Evolutionary conservation across 1,140 invertebrate species (phyloP).

Genomic region (Adelges cooleyi): DNA sequence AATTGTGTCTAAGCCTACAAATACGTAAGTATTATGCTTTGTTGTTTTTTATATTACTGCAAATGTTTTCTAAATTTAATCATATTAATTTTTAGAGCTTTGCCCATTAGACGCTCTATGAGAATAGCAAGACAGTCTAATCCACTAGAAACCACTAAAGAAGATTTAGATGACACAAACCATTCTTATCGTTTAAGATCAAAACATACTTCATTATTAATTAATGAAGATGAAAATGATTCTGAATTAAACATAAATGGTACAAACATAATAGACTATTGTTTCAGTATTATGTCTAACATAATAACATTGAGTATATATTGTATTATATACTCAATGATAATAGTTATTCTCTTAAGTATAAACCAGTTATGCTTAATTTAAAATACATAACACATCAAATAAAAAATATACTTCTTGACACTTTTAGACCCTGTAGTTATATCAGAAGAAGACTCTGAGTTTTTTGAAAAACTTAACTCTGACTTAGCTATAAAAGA

Average conservation of each 20-base stretch:
- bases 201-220: neutral
- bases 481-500: constrained; percentile 3
- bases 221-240: neutral
- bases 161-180: neutral
- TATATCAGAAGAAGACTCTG: neutral
- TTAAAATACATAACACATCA: too few relatives aligned
- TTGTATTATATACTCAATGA: too few relatives aligned
- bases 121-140: neutral
- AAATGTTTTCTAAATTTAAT: too few relatives aligned
- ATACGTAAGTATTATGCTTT: neutral
- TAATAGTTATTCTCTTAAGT: too few relatives aligned
- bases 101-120: neutral
- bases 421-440: too few relatives aligned
- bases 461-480: neutral
- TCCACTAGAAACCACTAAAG: neutral
- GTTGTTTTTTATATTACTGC: too few relatives aligned
- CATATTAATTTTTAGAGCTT: neutral
- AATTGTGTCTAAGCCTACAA: neutral
- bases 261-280: neutral
- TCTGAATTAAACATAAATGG: neutral
- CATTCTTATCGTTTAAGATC: neutral
- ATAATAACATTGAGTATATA: too few relatives aligned
- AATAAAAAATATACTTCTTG: too few relatives aligned
- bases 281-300: too few relatives aligned
- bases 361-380: too few relatives aligned